Conservation (phyloP, 2,113 vertebrate species). For the cattle (Bos taurus) region ARS-UCD2.0 NC_037348.1:22336501-22337000, state of each 20-base stretch:
- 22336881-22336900: background rate
- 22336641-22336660: background rate
- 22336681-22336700: background rate
- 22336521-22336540: background rate
- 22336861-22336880: background rate
- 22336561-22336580: background rate
- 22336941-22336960: background rate
- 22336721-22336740: background rate
- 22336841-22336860: background rate
- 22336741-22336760: background rate
- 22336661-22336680: background rate
- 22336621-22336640: background rate
- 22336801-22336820: background rate
- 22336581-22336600: background rate
- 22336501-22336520: background rate
- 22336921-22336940: background rate
- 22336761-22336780: background rate
- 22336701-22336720: background rate
- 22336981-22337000: background rate
- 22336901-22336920: background rate
- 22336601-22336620: background rate
- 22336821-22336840: background rate
- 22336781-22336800: background rate
- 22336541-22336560: background rate
- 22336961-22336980: background rate